These are phyloP conservation scores for Aspiorhynchus laticeps DNA, from an alignment of 2,113 vertebrate species.

Conservation along the genomic window DNA sequence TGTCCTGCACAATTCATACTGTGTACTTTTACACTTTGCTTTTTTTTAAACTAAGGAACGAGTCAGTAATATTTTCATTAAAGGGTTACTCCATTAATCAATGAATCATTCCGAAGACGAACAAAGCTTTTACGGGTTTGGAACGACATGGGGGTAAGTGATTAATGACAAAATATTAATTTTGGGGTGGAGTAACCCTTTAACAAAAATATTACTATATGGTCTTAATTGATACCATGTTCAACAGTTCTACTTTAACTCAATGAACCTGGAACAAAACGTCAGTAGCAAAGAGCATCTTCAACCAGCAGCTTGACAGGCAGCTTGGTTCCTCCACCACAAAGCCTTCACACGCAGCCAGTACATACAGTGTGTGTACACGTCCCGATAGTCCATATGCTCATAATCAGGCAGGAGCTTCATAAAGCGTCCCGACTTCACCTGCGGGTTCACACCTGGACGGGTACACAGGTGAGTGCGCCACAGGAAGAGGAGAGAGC, in stretches of 20 bases:
- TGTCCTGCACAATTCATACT: no score
- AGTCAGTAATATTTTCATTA: no score
- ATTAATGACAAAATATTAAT: no score
- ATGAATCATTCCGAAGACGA: no score
- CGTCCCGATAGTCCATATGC: conserved; percentile 91
- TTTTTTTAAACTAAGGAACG: no score
- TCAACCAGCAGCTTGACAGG: conserved; percentile 27
- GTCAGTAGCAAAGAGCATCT: conserved; percentile 38
- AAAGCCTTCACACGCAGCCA: conserved; percentile 45
- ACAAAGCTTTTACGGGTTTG: no score
- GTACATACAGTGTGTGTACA: conserved; percentile 94
- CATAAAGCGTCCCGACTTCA: conserved; percentile 93
- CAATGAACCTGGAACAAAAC: conserved; percentile 8
- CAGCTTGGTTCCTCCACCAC: conserved; percentile 15
- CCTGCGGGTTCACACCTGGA: conserved; percentile 91
- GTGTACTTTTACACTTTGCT: no score
- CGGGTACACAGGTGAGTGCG: conserved; percentile 73
- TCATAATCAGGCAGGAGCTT: conserved; percentile 93
- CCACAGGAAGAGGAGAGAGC: conserved; percentile 56
- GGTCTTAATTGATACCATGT: neutral
- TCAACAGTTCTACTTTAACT: neutral
- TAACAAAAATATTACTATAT: neutral
- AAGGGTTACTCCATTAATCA: no score
- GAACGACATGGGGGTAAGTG: no score
- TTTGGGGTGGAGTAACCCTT: no score